phyloP scores from a whole-genome alignment of 2,888 invertebrate genomes.

The Pristionchus maxplancki region DNA sequence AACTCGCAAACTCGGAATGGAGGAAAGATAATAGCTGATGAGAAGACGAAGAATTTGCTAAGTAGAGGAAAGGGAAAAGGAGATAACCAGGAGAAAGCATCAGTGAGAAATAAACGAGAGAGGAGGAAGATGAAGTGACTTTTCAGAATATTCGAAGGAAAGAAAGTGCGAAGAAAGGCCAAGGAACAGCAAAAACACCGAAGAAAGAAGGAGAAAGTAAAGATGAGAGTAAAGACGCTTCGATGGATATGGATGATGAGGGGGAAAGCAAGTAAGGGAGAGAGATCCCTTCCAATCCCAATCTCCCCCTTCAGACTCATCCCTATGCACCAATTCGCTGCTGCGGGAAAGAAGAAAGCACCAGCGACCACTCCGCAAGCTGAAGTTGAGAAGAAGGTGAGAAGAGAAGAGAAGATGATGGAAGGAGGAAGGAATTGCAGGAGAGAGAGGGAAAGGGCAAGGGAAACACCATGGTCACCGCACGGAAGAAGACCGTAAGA shows the following conservation, averaged over 20 bases:
- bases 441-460: not conserved
- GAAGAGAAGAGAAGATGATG: not conserved
- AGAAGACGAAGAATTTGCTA: not conserved
- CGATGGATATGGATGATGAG: conserved; percentile 16
- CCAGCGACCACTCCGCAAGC: conserved; percentile 2
- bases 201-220: not conserved
- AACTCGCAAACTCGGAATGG: not conserved
- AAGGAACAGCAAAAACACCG: not conserved
- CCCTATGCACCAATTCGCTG: not conserved
- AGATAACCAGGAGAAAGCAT: conserved; percentile 18
- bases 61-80: not conserved
- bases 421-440: not conserved
- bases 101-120: not conserved
- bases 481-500: not conserved
- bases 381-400: conserved; percentile 23
- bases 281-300: not conserved
- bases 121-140: not conserved
- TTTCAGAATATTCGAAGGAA: not conserved
- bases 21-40: not conserved
- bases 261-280: conserved; percentile 16
- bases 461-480: not conserved
- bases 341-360: not conserved
- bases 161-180: not conserved
- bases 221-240: not conserved
- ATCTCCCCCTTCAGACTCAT: not conserved